A percentile compares a stretch with the other conserved stretches of the same genome.
Conservation (phyloP, 2,797 vertebrate species). For the Cynodonichthys magdalenae region DNA sequence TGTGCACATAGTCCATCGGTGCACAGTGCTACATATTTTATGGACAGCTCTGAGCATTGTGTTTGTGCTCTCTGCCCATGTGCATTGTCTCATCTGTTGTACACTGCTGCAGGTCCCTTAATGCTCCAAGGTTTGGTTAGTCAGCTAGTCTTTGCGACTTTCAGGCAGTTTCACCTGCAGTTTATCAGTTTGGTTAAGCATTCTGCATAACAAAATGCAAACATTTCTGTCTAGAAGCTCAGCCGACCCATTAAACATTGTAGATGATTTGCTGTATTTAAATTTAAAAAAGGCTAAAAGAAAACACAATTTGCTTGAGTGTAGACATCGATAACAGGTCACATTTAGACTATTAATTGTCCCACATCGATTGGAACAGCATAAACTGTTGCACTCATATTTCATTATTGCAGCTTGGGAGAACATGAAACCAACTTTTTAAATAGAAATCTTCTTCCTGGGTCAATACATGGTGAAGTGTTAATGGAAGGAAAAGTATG, state of each 20-base stretch:
- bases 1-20: constrained; percentile 36
- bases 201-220: neutral
- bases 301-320: constrained; percentile 4
- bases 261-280: neutral
- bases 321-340: constrained; percentile 50
- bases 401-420: constrained; percentile 47
- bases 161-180: constrained; percentile 2
- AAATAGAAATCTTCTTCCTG: constrained; percentile 52
- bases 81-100: neutral
- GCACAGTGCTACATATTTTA: constrained; percentile 28
- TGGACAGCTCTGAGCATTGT: constrained; percentile 24
- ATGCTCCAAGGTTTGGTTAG: constrained; percentile 7
- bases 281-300: constrained; percentile 13
- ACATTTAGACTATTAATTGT: constrained; percentile 58
- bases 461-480: constrained; percentile 36
- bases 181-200: constrained; percentile 3
- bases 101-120: constrained; percentile 3
- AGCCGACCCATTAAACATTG: constrained; percentile 8
- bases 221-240: neutral
- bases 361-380: constrained; percentile 44
- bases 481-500: constrained; percentile 45
- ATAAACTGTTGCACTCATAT: constrained; percentile 58
- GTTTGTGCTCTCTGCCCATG: neutral
- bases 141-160: constrained; percentile 14
- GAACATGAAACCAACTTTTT: constrained; percentile 62